phyloP scores from a whole-genome alignment of 2,113 vertebrate species.

The Euleptes europaea region DNA sequence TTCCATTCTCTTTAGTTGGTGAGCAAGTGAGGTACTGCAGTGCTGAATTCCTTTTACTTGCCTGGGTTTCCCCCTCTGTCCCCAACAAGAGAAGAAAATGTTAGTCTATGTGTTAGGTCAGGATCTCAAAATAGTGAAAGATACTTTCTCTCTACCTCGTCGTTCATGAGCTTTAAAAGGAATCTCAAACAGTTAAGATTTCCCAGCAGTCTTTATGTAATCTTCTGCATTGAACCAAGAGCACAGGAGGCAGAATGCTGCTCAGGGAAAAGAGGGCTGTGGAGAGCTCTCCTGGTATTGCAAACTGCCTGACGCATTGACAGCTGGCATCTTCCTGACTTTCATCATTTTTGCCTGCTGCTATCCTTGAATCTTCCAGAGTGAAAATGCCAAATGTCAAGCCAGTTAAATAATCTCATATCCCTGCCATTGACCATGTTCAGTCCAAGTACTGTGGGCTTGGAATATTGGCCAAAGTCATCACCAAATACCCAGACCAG shows the following conservation, averaged over 20 bases:
- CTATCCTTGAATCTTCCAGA: conserved; percentile 18
- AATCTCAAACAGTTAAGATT: background rate
- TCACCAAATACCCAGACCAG: background rate
- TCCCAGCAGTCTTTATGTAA: background rate
- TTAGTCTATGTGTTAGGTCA: background rate
- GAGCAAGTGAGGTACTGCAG: conserved; percentile 1
- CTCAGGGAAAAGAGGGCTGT: conserved; percentile 2
- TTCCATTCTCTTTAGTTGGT: conserved; percentile 42
- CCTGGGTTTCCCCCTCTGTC: background rate
- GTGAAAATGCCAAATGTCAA: background rate
- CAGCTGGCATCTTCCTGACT: conserved; percentile 18
- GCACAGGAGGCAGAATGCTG: conserved; percentile 20
- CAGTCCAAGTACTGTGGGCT: background rate
- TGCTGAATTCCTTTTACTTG: background rate
- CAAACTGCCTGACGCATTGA: background rate
- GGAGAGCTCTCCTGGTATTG: background rate
- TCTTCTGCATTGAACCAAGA: background rate
- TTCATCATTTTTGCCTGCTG: conserved; percentile 29
- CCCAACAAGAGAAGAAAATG: background rate
- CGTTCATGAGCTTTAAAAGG: conserved; percentile 43
- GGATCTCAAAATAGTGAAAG: background rate
- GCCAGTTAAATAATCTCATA: background rate
- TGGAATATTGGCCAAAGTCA: background rate
- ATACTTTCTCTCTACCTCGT: background rate
- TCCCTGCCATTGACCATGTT: background rate